Evolutionary conservation across 2,797 vertebrate species (phyloP).

Genomic region (Gymnoscopelus braueri): DNA sequence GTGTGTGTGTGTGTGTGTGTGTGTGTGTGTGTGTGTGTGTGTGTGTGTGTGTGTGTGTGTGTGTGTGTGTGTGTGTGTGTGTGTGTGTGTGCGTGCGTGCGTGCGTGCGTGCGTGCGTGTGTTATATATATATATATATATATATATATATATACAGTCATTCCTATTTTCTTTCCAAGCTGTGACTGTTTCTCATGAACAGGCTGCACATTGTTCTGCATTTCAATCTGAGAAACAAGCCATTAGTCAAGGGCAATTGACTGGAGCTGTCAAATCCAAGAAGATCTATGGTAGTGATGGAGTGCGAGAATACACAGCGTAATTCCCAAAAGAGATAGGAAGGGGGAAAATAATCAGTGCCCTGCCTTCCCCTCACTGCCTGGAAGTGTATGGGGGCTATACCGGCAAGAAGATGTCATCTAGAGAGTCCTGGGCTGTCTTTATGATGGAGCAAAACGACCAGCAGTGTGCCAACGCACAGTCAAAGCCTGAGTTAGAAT

Average conservation of each 20-base stretch:
- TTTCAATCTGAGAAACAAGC: conserved; percentile 59
- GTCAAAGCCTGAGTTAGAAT: no score
- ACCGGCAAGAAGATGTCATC: conserved; percentile 40
- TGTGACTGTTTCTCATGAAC: conserved; percentile 49
- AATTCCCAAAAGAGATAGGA: conserved; percentile 44
- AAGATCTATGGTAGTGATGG: conserved; percentile 64
- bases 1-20: no score
- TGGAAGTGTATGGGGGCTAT: conserved; percentile 4
- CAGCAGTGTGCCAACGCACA: background rate
- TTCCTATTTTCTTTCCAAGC: conserved; percentile 38
- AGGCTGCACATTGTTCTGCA: conserved; percentile 53
- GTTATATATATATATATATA: conserved; percentile 3
- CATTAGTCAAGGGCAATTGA: conserved; percentile 70
- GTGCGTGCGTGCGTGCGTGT: no score
- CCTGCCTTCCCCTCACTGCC: conserved; percentile 30
- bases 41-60: no score
- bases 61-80: no score
- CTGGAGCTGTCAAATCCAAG: conserved; percentile 68
- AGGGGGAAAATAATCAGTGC: conserved; percentile 44
- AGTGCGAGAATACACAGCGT: conserved; percentile 31
- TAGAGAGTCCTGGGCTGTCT: conserved; percentile 12
- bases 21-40: no score
- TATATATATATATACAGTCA: conserved; percentile 40
- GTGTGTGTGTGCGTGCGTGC: no score
- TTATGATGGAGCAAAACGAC: conserved; percentile 11